These are phyloP conservation scores for Spinus olivaceus DNA, from an alignment of 2,797 vertebrate genomes.

Conservation along the genomic window DNA sequence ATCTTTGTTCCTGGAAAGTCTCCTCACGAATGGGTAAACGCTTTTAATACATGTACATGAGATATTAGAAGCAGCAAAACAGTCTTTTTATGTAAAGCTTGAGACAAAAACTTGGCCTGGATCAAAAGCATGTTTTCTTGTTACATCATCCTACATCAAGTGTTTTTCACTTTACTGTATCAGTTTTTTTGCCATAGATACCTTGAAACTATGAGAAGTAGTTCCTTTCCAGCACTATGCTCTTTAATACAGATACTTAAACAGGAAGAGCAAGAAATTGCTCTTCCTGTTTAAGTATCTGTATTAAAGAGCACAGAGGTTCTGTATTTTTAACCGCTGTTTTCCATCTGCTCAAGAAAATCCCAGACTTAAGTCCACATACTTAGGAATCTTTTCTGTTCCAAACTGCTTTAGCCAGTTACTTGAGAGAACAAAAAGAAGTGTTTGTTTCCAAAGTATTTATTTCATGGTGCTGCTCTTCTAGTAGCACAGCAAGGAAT, in stretches of 20 bases:
- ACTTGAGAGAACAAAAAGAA: not conserved
- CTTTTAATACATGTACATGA: not conserved
- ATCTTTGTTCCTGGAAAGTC: constrained; percentile 85
- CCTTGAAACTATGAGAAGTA: not conserved
- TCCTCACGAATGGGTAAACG: constrained; percentile 86
- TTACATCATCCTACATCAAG: not conserved
- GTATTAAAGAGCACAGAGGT: no score
- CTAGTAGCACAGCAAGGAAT: not conserved
- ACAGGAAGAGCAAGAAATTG: not conserved
- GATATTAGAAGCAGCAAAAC: not conserved
- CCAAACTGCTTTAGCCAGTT: not conserved
- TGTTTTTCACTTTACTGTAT: not conserved
- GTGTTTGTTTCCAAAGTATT: not conserved
- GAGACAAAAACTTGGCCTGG: not conserved
- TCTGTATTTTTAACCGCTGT: not conserved
- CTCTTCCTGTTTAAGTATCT: no score
- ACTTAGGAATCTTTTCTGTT: not conserved
- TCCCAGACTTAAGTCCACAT: not conserved
- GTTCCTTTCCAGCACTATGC: not conserved
- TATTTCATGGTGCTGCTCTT: not conserved
- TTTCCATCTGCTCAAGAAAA: not conserved
- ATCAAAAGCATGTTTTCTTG: not conserved
- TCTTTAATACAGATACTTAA: not conserved
- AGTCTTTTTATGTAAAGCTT: not conserved
- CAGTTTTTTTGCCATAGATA: not conserved